Base-by-base conservation (phyloP, 1,140 invertebrate genomes). In the Zaprionus ornatus region DNA sequence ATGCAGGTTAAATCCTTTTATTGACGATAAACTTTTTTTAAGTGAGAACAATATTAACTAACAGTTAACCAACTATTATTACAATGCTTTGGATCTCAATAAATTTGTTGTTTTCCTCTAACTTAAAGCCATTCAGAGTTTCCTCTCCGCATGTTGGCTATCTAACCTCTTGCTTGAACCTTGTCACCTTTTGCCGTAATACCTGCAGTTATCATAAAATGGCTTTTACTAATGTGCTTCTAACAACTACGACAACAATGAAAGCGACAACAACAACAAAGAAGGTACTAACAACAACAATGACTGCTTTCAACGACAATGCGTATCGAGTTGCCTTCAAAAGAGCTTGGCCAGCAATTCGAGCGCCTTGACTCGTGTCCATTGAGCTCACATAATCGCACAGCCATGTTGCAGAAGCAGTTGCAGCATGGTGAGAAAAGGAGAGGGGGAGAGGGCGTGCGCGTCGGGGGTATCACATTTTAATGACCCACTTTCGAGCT, bases 401-500 rank as follows among this genome's bases (percentile, higher is more conserved):
- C 48, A 65, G 10, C 37, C 15, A 29, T n/a, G 37, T 40, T 45
- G 40, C 62, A 17, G 40, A 50, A 1, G n/a, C 6, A 55, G n/a
- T 9, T 63, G 45, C 12, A 29, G 1, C 6, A 42, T 3, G 13
- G 35, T 13, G 60, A 45, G 32, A 12, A 27, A 59, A 42, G 60
- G 23, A 37, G 42, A 27, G 25, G 35, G 7, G 55, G 19, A 61
- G 32, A 62, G 32, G 19, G 21, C 15, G 17, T 37, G 54, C 13
- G 27, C n/a, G 37, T 17, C 57, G 23, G 66, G 64, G 72, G 85
- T 85, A 90, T 90, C 81, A 73, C 80, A 80, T 90, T 90, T 90
- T 90, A 90, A 90, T 90, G 85, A 90, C 85, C 85, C 76, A 90
- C 85, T 90, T 90, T 80, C 50, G 54, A 27, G 73, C 85, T 82